Conservation (phyloP, 1,140 invertebrate species). For the Dolichoris vasculosae region DNA sequence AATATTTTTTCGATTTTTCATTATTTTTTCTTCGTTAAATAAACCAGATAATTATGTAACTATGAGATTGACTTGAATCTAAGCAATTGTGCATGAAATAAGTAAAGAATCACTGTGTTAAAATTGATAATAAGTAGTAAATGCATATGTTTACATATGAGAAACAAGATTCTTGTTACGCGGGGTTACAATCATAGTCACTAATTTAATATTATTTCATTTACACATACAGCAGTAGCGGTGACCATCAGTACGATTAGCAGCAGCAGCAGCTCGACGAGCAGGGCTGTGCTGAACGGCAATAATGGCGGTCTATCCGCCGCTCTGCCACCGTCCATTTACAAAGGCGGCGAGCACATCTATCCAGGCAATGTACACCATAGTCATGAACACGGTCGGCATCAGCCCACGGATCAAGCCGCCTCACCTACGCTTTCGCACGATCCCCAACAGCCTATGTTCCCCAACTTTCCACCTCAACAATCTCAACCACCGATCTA, state of each 20-base stretch:
- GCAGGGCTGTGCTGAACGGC: conserved; percentile 71
- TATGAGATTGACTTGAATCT: too few relatives aligned
- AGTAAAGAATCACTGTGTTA: too few relatives aligned
- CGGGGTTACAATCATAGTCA: too few relatives aligned
- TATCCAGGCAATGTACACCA: conserved; percentile 68
- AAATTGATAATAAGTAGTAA: too few relatives aligned
- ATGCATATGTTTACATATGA: too few relatives aligned
- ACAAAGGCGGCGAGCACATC: conserved; percentile 70
- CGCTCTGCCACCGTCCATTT: conserved; percentile 72
- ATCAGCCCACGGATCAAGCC: conserved; percentile 64
- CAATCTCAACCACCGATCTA: conserved; percentile 67
- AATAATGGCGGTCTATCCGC: conserved; percentile 70
- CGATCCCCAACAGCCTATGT: conserved; percentile 72
- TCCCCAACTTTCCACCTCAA: conserved; percentile 69
- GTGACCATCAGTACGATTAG: conserved; percentile 52
- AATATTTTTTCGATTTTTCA: too few relatives aligned
- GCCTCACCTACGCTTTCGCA: conserved; percentile 74
- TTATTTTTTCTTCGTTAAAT: too few relatives aligned
- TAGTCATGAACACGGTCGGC: conserved; percentile 65
- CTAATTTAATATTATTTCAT: neutral
- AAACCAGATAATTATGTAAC: too few relatives aligned
- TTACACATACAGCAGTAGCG: neutral
- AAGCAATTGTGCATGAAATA: too few relatives aligned
- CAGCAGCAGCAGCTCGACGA: conserved; percentile 69
- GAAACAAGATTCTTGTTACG: too few relatives aligned